phyloP scores from a whole-genome alignment of 2,113 vertebrate species.

The Mirounga angustirostris region DNA sequence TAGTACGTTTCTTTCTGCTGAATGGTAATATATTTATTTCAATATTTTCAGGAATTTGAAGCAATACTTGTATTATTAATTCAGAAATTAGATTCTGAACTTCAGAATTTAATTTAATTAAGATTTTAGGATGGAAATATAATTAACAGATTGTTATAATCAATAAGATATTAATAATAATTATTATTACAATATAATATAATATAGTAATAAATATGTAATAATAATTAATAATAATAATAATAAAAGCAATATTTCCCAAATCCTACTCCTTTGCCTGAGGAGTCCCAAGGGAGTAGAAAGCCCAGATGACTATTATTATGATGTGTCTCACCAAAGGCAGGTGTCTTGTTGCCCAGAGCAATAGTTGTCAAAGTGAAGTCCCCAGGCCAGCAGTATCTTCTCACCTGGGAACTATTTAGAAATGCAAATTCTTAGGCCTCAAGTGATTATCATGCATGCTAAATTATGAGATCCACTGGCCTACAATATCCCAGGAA shows the following conservation, averaged over 20 bases:
- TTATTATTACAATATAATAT: too few species aligned
- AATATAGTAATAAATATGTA: not conserved
- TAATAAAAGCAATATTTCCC: not conserved
- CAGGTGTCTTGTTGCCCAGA: fast-evolving
- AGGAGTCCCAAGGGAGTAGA: not conserved
- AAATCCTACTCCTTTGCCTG: not conserved
- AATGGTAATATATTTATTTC: not conserved
- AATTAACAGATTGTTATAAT: not conserved
- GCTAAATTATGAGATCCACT: not conserved
- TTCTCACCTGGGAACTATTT: not conserved
- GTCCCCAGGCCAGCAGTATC: not conserved
- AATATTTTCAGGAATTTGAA: slow-evolving; percentile 2
- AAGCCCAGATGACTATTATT: not conserved
- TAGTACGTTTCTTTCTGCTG: not conserved
- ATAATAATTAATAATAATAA: not conserved
- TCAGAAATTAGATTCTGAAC: not conserved
- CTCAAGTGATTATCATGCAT: not conserved
- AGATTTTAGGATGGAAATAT: not conserved
- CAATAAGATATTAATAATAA: not conserved
- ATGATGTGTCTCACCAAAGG: not conserved
- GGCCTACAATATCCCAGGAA: not conserved
- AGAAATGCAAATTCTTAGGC: not conserved
- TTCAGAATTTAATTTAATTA: not conserved
- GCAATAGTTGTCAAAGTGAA: not conserved
- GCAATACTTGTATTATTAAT: not conserved